Evolutionary conservation across 2,888 invertebrate genomes (phyloP).

Genomic region (Eupithecia inturbata): DNA sequence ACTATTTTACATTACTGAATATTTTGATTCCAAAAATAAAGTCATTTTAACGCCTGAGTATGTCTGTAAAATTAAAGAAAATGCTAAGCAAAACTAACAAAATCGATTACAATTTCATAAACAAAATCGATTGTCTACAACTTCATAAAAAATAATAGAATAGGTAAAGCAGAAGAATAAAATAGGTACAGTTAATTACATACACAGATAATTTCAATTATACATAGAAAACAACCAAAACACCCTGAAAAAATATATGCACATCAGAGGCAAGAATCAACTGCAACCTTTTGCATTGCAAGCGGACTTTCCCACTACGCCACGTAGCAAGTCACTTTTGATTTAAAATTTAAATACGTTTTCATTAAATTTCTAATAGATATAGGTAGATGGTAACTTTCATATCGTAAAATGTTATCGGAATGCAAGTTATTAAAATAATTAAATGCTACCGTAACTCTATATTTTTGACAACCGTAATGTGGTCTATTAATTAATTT

Average conservation of each 20-base stretch:
- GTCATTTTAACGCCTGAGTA: too few relatives aligned
- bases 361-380: not conserved
- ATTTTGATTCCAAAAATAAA: too few relatives aligned
- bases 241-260: not conserved
- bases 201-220: too few relatives aligned
- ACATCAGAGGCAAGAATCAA: not conserved
- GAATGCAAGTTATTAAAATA: not conserved
- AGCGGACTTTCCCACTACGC: not conserved
- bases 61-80: too few relatives aligned
- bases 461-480: constrained; percentile 4
- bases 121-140: too few relatives aligned
- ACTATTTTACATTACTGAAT: too few relatives aligned
- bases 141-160: too few relatives aligned
- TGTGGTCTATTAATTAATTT: constrained; percentile 10
- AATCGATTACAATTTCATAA: too few relatives aligned
- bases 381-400: not conserved
- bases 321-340: not conserved
- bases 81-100: too few relatives aligned
- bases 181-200: too few relatives aligned
- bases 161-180: too few relatives aligned
- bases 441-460: constrained; percentile 4
- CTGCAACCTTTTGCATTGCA: not conserved
- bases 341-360: not conserved
- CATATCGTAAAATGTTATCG: not conserved
- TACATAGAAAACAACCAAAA: not conserved